Evolutionary conservation across 2,113 vertebrate genomes (phyloP).

Genomic region (Bostrychus sinensis): DNA sequence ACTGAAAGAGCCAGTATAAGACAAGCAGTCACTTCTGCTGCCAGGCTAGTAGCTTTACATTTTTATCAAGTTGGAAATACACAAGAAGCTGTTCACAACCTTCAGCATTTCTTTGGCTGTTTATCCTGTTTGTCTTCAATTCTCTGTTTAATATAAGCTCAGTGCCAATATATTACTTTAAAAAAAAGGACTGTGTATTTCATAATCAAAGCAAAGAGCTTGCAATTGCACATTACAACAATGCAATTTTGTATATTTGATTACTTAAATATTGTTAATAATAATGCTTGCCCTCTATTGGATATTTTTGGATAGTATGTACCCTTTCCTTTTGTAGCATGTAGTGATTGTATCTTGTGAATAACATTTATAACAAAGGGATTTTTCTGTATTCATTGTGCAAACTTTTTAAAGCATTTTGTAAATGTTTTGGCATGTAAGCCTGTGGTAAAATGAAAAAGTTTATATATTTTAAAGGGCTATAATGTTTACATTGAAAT

Average conservation of each 20-base stretch:
- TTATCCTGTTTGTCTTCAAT: background rate
- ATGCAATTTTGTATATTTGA: too few species aligned
- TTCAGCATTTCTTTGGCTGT: background rate
- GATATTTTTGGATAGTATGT: background rate
- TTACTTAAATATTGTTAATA: too few species aligned
- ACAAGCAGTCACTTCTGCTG: slow-evolving; percentile 11
- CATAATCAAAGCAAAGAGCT: too few species aligned
- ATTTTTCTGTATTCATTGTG: background rate
- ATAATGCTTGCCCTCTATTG: background rate
- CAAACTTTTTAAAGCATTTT: background rate
- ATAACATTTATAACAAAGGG: background rate
- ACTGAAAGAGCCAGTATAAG: slow-evolving; percentile 14
- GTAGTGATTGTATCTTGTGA: background rate
- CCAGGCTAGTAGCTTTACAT: slow-evolving; percentile 1
- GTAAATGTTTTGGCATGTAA: background rate
- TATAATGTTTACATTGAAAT: background rate
- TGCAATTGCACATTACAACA: too few species aligned
- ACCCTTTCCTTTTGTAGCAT: background rate
- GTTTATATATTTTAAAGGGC: background rate
- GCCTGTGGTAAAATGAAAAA: background rate
- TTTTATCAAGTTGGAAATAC: background rate
- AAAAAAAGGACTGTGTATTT: too few species aligned
- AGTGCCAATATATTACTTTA: background rate
- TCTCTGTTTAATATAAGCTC: background rate
- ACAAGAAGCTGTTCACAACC: background rate